Base-by-base conservation (phyloP, 2,113 vertebrate genomes). In the Scomber japonicus region DNA sequence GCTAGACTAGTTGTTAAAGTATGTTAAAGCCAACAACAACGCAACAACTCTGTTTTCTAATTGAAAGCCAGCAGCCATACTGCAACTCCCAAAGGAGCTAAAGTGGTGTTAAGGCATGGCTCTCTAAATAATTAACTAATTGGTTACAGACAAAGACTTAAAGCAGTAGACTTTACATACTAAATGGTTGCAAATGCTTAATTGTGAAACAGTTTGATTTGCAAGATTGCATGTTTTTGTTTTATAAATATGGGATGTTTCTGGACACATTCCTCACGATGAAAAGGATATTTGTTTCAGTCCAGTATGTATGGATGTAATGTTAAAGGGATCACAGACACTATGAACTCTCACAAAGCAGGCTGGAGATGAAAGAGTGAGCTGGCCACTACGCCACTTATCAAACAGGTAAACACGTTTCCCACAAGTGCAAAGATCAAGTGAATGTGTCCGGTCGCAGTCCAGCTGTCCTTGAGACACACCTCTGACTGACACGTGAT, bases 371-470 rank as follows among this genome's bases (percentile, higher is more conserved):
- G 31, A 55, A 40, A 15, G 1, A 17, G 45, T 66, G n/a, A 44
- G 14, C 1, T 27, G 55, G 5, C 31, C 8, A 27, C 14, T 2
- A 5, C 7, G 21, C 9, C 24, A 45, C 48, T n/a, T 17, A 55
- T 24, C 3, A 40, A 60, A 74, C 17, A 59, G 0, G 73, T 15
- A n/a, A 68, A 78, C 53, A 45, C 7, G 48, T 73, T 13, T 71
- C 61, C 19, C 24, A 57, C 14, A 49, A 8, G 86, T 68, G 55
- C 81, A 89, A 87, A 89, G 84, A 53, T 79, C 70, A 49, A 15
- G n/a, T 24, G 14, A 11, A 64, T 17, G 40, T 65, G 59, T 71
- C 31, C 31, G 49, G 48, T 61, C 19, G 49, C 35, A 40, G 35
- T 40, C 7, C 50, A 71, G 57, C 11, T 2, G 24, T 62, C 55